Conservation (phyloP, 2,113 vertebrate species). For the Glaucidium brasilianum region DNA sequence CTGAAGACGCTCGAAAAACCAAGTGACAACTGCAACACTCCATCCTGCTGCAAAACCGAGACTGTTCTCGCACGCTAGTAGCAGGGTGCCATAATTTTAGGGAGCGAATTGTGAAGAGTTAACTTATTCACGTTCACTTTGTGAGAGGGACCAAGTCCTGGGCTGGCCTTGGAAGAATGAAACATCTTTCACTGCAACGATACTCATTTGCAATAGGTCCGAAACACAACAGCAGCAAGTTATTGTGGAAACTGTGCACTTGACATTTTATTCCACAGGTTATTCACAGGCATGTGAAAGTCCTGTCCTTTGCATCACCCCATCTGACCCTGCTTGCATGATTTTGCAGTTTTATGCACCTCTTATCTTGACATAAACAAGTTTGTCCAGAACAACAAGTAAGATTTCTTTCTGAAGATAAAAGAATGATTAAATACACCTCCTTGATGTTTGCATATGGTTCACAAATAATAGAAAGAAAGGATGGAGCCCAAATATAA, state of each 20-base stretch:
- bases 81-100: fast-evolving
- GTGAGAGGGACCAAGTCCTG: not conserved
- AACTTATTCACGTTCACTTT: not conserved
- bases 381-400: not conserved
- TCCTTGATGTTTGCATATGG: not conserved
- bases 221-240: fast-evolving
- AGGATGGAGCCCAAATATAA: not conserved
- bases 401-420: not conserved
- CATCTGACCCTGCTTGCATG: not conserved
- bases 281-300: not conserved
- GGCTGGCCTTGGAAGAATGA: not conserved
- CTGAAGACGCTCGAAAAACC: not conserved
- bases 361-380: not conserved
- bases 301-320: not conserved
- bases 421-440: constrained; percentile 22
- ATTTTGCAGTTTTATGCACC: not conserved
- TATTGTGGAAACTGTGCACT: fast-evolving
- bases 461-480: constrained; percentile 21
- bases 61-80: not conserved
- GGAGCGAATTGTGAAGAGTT: not conserved
- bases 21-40: fast-evolving
- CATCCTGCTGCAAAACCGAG: not conserved
- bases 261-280: not conserved
- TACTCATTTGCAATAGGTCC: fast-evolving
- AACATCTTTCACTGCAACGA: not conserved